A percentile compares a stretch with the other conserved stretches of the same genome.
Evolutionary conservation across 1,140 invertebrate species (phyloP).

Genomic region (Leucophenga varia): DNA sequence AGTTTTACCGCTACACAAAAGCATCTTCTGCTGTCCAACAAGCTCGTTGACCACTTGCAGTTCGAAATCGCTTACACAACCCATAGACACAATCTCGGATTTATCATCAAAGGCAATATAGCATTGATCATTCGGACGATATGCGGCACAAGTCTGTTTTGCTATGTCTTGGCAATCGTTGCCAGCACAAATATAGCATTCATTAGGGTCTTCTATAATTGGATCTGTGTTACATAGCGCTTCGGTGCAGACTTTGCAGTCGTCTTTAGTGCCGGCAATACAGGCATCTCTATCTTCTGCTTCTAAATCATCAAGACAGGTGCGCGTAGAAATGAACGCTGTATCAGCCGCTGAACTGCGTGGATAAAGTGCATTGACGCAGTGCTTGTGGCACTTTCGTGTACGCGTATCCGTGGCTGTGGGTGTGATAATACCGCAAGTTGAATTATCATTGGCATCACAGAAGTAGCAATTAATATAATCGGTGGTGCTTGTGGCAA

Average conservation of each 20-base stretch:
- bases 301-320: conserved; percentile 44
- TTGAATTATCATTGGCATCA: conserved; percentile 26
- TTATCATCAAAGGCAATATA: conserved; percentile 30
- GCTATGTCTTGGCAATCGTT: conserved; percentile 18
- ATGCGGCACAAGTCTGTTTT: conserved; percentile 22
- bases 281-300: conserved; percentile 28
- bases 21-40: conserved; percentile 29
- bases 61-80: conserved; percentile 46
- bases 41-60: conserved; percentile 26
- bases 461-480: conserved; percentile 45
- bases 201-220: conserved; percentile 24
- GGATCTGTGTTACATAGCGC: conserved; percentile 27
- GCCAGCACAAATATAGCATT: conserved; percentile 29
- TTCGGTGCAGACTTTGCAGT: conserved; percentile 28
- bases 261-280: conserved; percentile 19
- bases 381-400: conserved; percentile 37
- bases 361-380: conserved; percentile 44
- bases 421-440: conserved; percentile 13
- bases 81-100: conserved; percentile 25
- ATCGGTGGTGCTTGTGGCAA: conserved; percentile 15
- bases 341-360: conserved; percentile 37
- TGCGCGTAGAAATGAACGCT: conserved; percentile 32
- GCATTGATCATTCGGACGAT: conserved; percentile 32
- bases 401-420: conserved; percentile 17
- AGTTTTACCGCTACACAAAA: conserved; percentile 31